phyloP scores from a whole-genome alignment of 2,888 invertebrate species.

The Camptogramma bilineatum region DNA sequence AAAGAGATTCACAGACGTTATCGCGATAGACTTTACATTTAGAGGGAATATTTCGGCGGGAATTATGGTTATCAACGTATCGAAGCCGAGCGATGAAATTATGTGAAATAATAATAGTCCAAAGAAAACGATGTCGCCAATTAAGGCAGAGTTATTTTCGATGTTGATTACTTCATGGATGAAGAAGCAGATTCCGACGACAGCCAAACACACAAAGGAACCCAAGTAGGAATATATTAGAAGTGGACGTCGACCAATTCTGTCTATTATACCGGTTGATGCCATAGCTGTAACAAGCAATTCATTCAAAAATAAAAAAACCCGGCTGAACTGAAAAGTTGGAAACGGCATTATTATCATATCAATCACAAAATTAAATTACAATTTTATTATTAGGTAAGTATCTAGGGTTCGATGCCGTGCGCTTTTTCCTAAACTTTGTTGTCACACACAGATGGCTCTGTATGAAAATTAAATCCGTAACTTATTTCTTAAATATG shows the following conservation, averaged over 20 bases:
- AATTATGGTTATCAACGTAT: constrained; percentile 76
- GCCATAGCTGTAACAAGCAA: constrained; percentile 61
- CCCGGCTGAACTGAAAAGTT: no score
- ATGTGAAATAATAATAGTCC: constrained; percentile 65
- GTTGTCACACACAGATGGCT: no score
- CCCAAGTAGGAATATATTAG: constrained; percentile 70
- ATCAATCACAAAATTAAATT: no score
- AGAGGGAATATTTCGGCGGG: constrained; percentile 85
- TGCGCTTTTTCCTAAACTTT: no score
- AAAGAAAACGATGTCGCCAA: constrained; percentile 65
- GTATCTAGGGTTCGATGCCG: no score
- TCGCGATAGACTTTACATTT: constrained; percentile 82
- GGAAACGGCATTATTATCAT: no score
- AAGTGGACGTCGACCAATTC: constrained; percentile 74
- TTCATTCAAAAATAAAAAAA: no score
- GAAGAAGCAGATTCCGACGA: constrained; percentile 67
- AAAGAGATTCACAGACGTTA: constrained; percentile 76
- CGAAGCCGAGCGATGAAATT: constrained; percentile 71
- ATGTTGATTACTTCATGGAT: constrained; percentile 54
- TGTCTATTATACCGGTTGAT: constrained; percentile 63
- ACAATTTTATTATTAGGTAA: no score
- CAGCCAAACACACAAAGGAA: constrained; percentile 52
- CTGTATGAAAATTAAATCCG: no score
- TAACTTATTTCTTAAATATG: no score
- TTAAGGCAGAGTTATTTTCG: constrained; percentile 4